Percentiles rank a stretch among this genome's conserved stretches.
Conservation (phyloP, 23 tunicate genomes). For the Trididemnum nubilum region DNA sequence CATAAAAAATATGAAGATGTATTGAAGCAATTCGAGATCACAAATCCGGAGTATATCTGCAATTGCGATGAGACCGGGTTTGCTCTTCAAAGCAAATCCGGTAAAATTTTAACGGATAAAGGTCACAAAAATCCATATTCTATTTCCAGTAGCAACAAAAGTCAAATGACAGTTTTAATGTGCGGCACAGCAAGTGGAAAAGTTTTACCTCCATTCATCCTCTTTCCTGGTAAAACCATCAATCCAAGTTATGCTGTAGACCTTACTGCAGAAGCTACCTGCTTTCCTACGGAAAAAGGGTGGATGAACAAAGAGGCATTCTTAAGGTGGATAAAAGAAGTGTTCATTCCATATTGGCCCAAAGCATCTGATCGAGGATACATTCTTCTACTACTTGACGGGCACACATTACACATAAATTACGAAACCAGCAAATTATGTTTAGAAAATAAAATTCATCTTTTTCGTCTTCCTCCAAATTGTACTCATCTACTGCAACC, state of each 20-base stretch:
- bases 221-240: conserved; percentile 25
- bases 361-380: background rate
- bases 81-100: conserved; percentile 14
- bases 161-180: conserved; percentile 13
- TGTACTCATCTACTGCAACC: conserved; percentile 7
- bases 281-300: conserved; percentile 3
- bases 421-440: conserved; percentile 10
- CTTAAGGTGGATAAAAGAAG: background rate
- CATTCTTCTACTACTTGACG: background rate
- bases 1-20: background rate
- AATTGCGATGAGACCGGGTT: conserved; percentile 19
- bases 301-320: conserved; percentile 15
- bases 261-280: background rate
- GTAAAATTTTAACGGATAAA: background rate
- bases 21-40: background rate
- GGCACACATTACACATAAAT: conserved; percentile 7
- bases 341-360: conserved; percentile 19
- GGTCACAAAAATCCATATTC: background rate
- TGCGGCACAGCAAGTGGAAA: conserved; percentile 3
- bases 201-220: conserved; percentile 13
- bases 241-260: conserved; percentile 23
- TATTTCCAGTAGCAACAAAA: background rate
- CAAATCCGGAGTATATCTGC: background rate
- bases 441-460: background rate
- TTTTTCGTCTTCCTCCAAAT: conserved; percentile 10